Base-by-base conservation (phyloP, 2,888 invertebrate genomes). In the Loripinus fragilis region DNA sequence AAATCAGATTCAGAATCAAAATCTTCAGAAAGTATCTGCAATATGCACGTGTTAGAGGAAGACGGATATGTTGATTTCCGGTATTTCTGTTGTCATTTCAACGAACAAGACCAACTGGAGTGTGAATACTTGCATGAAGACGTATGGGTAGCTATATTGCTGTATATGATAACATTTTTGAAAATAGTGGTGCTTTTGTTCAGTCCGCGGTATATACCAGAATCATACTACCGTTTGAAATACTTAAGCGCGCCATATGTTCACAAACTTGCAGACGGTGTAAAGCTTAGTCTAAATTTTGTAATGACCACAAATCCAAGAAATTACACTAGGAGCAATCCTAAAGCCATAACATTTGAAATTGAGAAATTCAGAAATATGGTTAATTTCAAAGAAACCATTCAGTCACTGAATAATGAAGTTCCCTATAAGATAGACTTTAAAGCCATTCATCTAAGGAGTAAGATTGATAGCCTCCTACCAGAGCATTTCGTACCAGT, bases 151-250 rank as follows among this genome's bases (percentile, higher is more conserved):
- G 74, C 74, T 17, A 38, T 89, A 10, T 75, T 91, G 25, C 76
- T 90, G 45, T 65, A 74, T 20, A 71, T 89, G 28, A 84, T 91
- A 33, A 66, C 80, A 25, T 42, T 87, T 1, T 71, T 91, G n/a
- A 89, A 91, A 71, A 48, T 90, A 10, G n/a, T 85, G 7, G 83
- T 90, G 10, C 73, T 92, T 15, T 77, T 91, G 35, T 89, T 87
- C 71, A 87, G 89, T 71, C 91, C 91, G 0, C 73, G 87, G 65
- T 81, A 88, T 33, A 70, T 92, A 0, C 90, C 91, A 10, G 82
- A 85, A 33, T 74, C 82, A 50, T 60, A 88, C 15, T 91, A 89
- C 76, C 83, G 83, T 8, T 77, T 75, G 23, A 79, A 75, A 20
- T 60, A 80, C 60, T 25, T 41, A 3, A 69, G 66, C 0, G 45